Evolutionary conservation across 2,113 vertebrate species (phyloP).

Genomic region (Chionomys nivalis): DNA sequence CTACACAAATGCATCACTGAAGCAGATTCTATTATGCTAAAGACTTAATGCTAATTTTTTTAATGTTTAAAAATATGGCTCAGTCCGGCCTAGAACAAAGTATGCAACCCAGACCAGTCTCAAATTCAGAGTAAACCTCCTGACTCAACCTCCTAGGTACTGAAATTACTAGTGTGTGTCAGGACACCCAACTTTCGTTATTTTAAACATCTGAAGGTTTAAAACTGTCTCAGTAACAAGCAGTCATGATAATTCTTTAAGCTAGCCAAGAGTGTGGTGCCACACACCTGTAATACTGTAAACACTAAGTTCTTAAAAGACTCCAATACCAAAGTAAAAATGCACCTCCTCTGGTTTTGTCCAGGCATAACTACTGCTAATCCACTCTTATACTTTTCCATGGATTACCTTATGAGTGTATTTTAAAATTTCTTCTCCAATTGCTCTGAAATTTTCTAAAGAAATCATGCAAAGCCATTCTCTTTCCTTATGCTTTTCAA

Average conservation of each 20-base stretch:
- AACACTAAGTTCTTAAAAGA: neutral
- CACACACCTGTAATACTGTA: neutral
- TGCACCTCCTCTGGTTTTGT: neutral
- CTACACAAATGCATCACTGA: neutral
- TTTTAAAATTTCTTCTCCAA: neutral
- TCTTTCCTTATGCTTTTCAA: neutral
- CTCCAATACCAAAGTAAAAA: slow-evolving; percentile 24
- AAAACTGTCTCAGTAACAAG: slow-evolving; percentile 40
- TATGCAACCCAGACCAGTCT: neutral
- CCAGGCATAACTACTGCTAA: neutral
- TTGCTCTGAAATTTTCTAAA: neutral
- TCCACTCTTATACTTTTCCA: neutral
- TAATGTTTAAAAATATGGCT: neutral
- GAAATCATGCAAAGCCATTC: neutral
- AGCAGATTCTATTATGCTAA: neutral
- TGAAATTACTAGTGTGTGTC: neutral
- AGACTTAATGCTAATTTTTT: neutral
- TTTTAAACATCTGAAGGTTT: neutral
- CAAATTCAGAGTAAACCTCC: neutral
- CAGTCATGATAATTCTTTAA: neutral
- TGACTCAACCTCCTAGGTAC: neutral
- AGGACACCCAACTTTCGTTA: neutral
- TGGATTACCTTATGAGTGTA: neutral
- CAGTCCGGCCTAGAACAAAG: neutral
- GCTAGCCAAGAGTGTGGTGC: neutral